Evolutionary conservation across 2,113 vertebrate species (phyloP), one percentile per base, ranked within the genome.

Genomic region (Panthera leo): DNA sequence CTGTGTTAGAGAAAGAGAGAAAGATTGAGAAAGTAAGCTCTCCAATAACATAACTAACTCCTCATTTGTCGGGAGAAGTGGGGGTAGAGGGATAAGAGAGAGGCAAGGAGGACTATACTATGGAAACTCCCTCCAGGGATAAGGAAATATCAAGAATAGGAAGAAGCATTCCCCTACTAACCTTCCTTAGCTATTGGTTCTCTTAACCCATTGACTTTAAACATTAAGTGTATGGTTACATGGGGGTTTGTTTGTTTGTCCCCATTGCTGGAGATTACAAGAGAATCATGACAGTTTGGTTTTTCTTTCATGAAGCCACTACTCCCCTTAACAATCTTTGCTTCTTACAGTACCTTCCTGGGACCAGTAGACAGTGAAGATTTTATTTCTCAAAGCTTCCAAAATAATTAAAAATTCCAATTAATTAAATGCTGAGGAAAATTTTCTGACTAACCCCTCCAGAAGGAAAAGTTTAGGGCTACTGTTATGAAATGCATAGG

Each of bases 381-480:
- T 76, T 93, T 42, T 86, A 10, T 89, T 94, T 78, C 58, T 79
- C 65, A 18, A 91, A 45, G 2, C 55, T 96, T 85, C 39, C 86
- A 16, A 96, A 95, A 85, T 73, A 3, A 79, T 94, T 95, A 76
- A 55, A 48, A 96, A 87, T 83, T 68, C 21, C 3, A 42, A 12
- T 29, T 73, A 53, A 48, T 91, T 88, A 94, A 78, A 55, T 80
- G 12, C 68, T 82, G 31, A 68, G 14, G 10, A 55, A 79, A 58
- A 14, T 31, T 73, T 88, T 93, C 51, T 94, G 19, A 67, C 23
- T 87, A 27, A 67, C 9, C 12, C 31, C 11, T 95, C 42, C 21
- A 68, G 39, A 96, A 91, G 83, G n/a, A 97, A 92, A 97, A 86
- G 7, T 70, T 85, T 19, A 82, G 27, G 5, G 48, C 5, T 71